Evolutionary conservation across 2,797 vertebrate species (phyloP).

Genomic region (Gadopsis bispinosus): DNA sequence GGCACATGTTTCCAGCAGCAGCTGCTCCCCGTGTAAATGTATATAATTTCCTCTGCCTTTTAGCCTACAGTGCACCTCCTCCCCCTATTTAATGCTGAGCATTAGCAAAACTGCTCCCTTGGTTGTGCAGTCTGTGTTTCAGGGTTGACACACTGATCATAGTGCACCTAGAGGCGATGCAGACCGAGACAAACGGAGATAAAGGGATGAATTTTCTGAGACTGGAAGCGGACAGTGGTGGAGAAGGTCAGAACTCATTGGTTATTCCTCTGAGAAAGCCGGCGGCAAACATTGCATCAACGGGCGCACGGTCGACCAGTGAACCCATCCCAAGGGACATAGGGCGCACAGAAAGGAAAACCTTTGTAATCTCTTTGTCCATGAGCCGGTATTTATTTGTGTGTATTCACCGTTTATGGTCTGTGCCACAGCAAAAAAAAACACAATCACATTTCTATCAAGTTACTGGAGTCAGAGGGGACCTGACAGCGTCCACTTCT

Average conservation of each 20-base stretch:
- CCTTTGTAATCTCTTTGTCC: conserved; percentile 40
- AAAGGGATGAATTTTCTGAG: conserved; percentile 28
- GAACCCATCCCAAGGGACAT: conserved; percentile 21
- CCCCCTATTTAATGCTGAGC: conserved; percentile 50
- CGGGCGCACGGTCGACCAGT: conserved; percentile 6
- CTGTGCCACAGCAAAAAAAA: conserved; percentile 24
- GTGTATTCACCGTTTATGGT: conserved; percentile 17
- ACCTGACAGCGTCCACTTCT: conserved; percentile 51
- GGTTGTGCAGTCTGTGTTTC: conserved; percentile 57
- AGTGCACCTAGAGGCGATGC: conserved; percentile 51
- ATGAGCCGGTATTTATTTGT: conserved; percentile 16
- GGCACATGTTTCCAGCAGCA: no score
- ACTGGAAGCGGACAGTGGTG: conserved; percentile 2
- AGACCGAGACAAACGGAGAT: conserved; percentile 42
- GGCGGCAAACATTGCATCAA: conserved; percentile 24
- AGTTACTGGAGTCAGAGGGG: conserved; percentile 65
- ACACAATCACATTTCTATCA: conserved; percentile 71
- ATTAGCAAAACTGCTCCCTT: conserved; percentile 54
- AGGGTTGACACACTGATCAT: conserved; percentile 65
- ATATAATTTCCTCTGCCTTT: conserved; percentile 67
- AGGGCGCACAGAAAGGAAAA: conserved; percentile 26
- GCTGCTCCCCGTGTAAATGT: conserved; percentile 38
- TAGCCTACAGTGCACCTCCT: conserved; percentile 49
- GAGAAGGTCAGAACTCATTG: conserved; percentile 53
- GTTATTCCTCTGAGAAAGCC: conserved; percentile 39